Evolutionary conservation across 2,113 vertebrate species (phyloP).

Genomic region (Silurus asotus): DNA sequence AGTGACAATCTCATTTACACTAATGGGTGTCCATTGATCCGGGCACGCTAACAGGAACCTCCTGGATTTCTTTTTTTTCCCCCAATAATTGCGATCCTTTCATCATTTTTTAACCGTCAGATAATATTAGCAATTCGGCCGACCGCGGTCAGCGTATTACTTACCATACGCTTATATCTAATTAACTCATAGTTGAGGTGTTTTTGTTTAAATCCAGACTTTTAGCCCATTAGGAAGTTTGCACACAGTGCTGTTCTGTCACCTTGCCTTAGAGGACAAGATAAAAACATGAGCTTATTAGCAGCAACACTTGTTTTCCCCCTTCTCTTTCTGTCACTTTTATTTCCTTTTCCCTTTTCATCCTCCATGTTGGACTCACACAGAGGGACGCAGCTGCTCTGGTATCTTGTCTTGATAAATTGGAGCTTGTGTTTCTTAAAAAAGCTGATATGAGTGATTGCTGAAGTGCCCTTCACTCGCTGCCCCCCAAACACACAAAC

Average conservation of each 20-base stretch:
- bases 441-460: constrained; percentile 65
- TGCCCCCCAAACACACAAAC: constrained; percentile 43
- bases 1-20: constrained; percentile 64
- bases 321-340: constrained; percentile 38
- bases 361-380: constrained; percentile 57
- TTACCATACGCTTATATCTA: not conserved
- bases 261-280: constrained; percentile 74
- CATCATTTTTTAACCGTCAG: not conserved
- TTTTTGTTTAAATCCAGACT: not conserved
- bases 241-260: constrained; percentile 63
- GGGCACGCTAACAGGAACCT: constrained; percentile 60
- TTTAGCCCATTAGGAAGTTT: not conserved
- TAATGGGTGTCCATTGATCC: constrained; percentile 68
- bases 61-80: constrained; percentile 24
- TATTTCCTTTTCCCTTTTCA: constrained; percentile 34
- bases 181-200: not conserved
- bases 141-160: not conserved
- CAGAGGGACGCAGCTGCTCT: constrained; percentile 70
- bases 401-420: constrained; percentile 82
- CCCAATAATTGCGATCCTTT: not conserved
- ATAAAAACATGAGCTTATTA: constrained; percentile 68
- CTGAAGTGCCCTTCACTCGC: constrained; percentile 66
- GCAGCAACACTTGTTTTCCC: constrained; percentile 44
- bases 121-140: not conserved
- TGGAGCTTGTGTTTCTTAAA: constrained; percentile 69